Percentiles rank a stretch among this genome's conserved stretches.
phyloP scores from a whole-genome alignment of 2,113 vertebrate genomes.

The Pheucticus melanocephalus region DNA sequence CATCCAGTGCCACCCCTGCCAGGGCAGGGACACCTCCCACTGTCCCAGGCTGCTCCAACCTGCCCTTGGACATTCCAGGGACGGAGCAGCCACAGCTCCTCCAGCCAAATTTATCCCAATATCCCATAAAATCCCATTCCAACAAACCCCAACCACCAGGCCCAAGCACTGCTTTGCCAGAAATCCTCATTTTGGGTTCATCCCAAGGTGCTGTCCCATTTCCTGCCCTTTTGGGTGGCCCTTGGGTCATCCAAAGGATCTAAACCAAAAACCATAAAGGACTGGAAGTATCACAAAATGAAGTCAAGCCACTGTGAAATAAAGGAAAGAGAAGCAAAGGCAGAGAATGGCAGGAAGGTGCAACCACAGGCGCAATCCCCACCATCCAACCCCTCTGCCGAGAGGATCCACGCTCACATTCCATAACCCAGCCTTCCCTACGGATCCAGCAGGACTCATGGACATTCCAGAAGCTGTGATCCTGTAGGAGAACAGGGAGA shows the following conservation, averaged over 20 bases:
- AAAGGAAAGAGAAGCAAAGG: constrained; percentile 10
- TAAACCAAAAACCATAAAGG: constrained; percentile 1
- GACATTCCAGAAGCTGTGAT: neutral
- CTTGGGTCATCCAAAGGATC: neutral
- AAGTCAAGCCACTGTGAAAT: constrained; percentile 42
- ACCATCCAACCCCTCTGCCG: accelerated
- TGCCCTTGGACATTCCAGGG: neutral
- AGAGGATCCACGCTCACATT: neutral
- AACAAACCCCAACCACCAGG: neutral
- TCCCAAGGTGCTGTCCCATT: neutral
- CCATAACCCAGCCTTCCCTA: neutral
- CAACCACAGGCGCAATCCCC: neutral
- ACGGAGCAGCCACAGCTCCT: neutral
- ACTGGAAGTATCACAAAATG: constrained; percentile 8
- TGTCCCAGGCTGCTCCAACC: neutral
- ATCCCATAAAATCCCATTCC: neutral
- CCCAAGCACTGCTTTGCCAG: accelerated
- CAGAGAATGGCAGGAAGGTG: constrained; percentile 17
- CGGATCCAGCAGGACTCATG: neutral
- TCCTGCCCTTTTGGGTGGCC: neutral
- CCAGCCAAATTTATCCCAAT: accelerated
- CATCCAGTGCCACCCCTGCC: neutral
- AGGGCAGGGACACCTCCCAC: neutral
- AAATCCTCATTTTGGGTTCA: neutral
- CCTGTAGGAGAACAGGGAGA: neutral